Evolutionary conservation across 2,797 vertebrate species (phyloP).

Genomic region (Urophycis tenuis): DNA sequence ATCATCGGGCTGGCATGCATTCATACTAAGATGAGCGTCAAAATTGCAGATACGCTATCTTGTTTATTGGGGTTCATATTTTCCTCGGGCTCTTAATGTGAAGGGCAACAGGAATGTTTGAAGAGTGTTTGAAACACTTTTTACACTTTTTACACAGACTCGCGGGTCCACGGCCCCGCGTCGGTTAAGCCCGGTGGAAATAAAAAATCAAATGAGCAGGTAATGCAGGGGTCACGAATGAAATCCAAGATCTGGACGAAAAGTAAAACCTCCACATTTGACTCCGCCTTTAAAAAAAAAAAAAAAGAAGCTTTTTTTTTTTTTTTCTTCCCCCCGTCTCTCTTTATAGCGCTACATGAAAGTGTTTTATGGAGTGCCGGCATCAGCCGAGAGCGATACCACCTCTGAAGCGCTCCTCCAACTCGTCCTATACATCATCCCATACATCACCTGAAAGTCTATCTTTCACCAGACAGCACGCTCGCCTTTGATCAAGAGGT

Average conservation of each 20-base stretch:
- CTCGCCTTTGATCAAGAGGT: slow-evolving; percentile 49
- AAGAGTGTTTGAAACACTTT: background rate
- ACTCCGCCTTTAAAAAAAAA: slow-evolving; percentile 42
- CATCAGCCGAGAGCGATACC: slow-evolving; percentile 41
- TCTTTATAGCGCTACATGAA: slow-evolving; percentile 52
- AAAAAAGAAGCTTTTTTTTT: background rate
- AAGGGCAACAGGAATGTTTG: background rate
- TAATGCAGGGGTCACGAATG: slow-evolving; percentile 22
- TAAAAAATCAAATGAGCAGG: slow-evolving; percentile 10
- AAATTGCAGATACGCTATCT: background rate
- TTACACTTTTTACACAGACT: background rate
- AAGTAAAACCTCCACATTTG: slow-evolving; percentile 22
- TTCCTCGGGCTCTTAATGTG: background rate
- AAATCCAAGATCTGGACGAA: slow-evolving; percentile 37
- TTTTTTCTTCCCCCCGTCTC: slow-evolving; percentile 34
- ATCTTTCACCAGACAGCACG: slow-evolving; percentile 41
- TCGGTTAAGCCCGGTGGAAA: slow-evolving; percentile 22
- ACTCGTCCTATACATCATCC: slow-evolving; percentile 57
- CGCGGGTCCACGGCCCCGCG: background rate
- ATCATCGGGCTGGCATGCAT: no score
- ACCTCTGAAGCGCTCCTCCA: slow-evolving; percentile 44
- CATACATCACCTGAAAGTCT: slow-evolving; percentile 44
- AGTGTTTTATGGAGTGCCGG: slow-evolving; percentile 57
- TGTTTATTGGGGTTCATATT: background rate
- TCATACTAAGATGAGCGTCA: background rate